These are phyloP conservation scores for Sciurus niger DNA, from an alignment of 2,113 vertebrate species.

Conservation along the genomic window DNA sequence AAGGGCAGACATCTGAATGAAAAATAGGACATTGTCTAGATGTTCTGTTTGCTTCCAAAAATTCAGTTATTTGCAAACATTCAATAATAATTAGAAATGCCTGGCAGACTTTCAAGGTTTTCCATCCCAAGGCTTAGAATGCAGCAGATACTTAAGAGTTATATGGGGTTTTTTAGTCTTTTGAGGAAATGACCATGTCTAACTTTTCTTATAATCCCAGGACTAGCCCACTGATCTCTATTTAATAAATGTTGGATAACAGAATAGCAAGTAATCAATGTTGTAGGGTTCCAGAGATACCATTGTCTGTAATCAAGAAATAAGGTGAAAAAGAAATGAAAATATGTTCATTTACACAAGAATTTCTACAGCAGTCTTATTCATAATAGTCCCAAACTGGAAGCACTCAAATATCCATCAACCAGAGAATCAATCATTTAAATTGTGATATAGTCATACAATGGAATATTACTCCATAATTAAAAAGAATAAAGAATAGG, in stretches of 20 bases:
- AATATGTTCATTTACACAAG: conserved; percentile 11
- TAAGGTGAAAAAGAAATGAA: conserved; percentile 34
- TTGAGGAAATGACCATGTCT: background rate
- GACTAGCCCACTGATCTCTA: conserved; percentile 8
- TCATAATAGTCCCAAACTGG: no score
- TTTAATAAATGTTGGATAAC: background rate
- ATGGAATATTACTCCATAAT: conserved; percentile 14
- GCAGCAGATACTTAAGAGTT: background rate
- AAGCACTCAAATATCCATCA: background rate
- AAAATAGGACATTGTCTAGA: conserved; percentile 39
- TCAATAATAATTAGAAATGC: conserved; percentile 62
- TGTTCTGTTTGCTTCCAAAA: conserved; percentile 60
- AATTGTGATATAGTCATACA: conserved; percentile 31
- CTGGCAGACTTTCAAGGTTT: conserved; percentile 58
- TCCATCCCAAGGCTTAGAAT: background rate
- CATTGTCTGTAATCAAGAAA: conserved; percentile 17
- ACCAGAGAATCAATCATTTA: background rate
- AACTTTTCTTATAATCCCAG: conserved; percentile 49
- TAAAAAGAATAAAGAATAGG: conserved; percentile 26
- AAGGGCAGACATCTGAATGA: conserved; percentile 34
- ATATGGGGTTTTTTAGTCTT: background rate
- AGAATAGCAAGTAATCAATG: conserved; percentile 39
- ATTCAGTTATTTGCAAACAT: conserved; percentile 69
- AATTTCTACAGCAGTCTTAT: no score
- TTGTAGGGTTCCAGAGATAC: conserved; percentile 4